Conservation (phyloP, 2,888 invertebrate genomes). For the Hypselothyrea guttata region DNA sequence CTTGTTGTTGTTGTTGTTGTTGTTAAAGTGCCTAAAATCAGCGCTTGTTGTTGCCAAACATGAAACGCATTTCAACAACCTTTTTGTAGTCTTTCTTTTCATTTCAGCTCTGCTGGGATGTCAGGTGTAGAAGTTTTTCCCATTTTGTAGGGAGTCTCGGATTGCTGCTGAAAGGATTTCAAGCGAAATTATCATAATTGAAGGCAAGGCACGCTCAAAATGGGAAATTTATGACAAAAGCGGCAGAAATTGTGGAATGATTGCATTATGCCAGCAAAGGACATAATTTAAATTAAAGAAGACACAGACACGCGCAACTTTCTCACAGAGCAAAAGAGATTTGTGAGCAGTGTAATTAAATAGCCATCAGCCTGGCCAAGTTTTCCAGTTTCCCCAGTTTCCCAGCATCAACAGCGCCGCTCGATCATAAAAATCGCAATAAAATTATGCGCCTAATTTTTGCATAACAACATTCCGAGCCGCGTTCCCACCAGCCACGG, state of each 20-base stretch:
- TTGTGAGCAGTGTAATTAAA: constrained; percentile 52
- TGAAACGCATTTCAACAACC: constrained; percentile 65
- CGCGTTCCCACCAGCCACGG: constrained; percentile 38
- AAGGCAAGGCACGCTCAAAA: constrained; percentile 34
- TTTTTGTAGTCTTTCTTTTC: constrained; percentile 22
- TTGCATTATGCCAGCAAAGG: constrained; percentile 19
- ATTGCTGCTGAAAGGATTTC: constrained; percentile 53
- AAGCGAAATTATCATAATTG: constrained; percentile 70
- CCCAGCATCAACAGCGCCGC: constrained; percentile 26
- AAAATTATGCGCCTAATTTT: constrained; percentile 81
- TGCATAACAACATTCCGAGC: constrained; percentile 80
- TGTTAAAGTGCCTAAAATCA: constrained; percentile 68
- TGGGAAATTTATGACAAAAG: constrained; percentile 26
- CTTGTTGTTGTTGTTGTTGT: constrained; percentile 42
- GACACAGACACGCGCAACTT: constrained; percentile 38
- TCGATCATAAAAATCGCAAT: constrained; percentile 81
- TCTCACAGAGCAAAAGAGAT: constrained; percentile 47
- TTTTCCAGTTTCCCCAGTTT: too few species aligned
- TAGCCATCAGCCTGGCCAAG: constrained; percentile 50
- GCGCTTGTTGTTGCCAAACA: constrained; percentile 65
- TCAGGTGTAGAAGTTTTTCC: constrained; percentile 54
- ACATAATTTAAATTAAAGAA: constrained; percentile 47
- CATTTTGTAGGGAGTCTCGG: constrained; percentile 21
- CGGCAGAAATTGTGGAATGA: constrained; percentile 21
- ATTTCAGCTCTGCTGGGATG: constrained; percentile 19